Conservation (phyloP, 2,797 vertebrate genomes). For the Hemitrygon akajei region DNA sequence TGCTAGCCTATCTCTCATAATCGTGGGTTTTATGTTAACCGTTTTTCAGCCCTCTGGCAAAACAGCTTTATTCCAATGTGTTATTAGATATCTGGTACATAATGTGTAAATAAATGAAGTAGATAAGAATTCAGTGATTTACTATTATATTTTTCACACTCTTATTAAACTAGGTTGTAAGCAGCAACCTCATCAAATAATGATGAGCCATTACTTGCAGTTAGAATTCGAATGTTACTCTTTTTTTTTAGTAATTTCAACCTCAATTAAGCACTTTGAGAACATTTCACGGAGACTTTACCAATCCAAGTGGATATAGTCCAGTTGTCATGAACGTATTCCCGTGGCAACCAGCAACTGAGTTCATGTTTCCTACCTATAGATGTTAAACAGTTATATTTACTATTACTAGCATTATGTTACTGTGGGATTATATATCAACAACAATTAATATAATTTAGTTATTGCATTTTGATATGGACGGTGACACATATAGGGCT, state of each 20-base stretch:
- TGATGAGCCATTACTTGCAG: neutral
- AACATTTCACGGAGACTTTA: conserved; percentile 14
- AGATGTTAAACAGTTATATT: neutral
- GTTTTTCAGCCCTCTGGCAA: neutral
- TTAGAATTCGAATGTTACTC: neutral
- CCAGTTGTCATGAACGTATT: neutral
- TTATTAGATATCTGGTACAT: neutral
- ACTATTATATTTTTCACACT: neutral
- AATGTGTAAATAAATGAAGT: neutral
- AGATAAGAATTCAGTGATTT: too few species aligned
- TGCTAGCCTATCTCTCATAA: neutral
- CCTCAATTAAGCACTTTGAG: conserved; percentile 7
- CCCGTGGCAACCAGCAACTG: neutral
- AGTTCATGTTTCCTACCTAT: conserved; percentile 15
- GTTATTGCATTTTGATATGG: neutral
- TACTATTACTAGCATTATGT: neutral
- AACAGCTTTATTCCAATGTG: neutral
- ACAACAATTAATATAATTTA: conserved; percentile 11
- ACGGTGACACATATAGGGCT: neutral
- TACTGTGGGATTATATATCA: neutral
- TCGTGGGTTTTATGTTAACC: neutral
- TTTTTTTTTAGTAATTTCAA: neutral
- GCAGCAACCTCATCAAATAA: neutral
- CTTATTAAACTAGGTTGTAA: neutral
- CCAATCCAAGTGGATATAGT: neutral